Evolutionary conservation across 2,888 invertebrate genomes (phyloP), one percentile per base, ranked within the genome.

Genomic region (Helleia helle): DNA sequence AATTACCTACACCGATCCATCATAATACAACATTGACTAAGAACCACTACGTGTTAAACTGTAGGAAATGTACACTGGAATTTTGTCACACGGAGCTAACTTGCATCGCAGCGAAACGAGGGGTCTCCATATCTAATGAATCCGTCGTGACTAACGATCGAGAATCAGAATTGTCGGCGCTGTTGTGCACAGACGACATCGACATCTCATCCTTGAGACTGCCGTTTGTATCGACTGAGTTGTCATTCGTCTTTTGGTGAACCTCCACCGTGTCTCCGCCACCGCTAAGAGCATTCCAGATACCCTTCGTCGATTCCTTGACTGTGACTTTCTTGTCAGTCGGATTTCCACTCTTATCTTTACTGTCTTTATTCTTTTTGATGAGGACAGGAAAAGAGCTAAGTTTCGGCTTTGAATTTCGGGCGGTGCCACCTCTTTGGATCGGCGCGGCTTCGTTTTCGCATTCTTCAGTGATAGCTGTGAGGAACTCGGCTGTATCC

Each of bases 381-480:
- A 89, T 88, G 39, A 91, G 81, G 22, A 88, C 89, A 2, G 89
- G 87, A 56, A 91, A 87, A 38, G 85, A 77, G 44, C 80, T 69
- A 1, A 88, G 72, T 65, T 91, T 91, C 1, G 90, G 88, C 62
- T 91, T 90, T 9, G 88, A 83, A 46, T 71, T 81, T 25, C 88
- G 79, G 9, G 76, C 68, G 18, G 64, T 70, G 28, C 67, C 75
- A 27, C 89, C 83, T 58, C 88, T 71, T 59, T 87, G 81, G 55
- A 88, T 84, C 28, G 85, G 65, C 39, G 84, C 65, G 49, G 72
- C 58, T 30, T 84, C 80, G 41, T 86, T 59, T 73, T 90, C 87
- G 53, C 87, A 86, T 58, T 92, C 92, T 60, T 92, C 92, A 1
- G 88, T 88, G 52, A 92, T 92, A 0, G 91, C 89, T 31, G 90